Evolutionary conservation across 1,140 invertebrate genomes (phyloP), one percentile per base, ranked within the genome.

Genomic region (Glossosoma conforme): DNA sequence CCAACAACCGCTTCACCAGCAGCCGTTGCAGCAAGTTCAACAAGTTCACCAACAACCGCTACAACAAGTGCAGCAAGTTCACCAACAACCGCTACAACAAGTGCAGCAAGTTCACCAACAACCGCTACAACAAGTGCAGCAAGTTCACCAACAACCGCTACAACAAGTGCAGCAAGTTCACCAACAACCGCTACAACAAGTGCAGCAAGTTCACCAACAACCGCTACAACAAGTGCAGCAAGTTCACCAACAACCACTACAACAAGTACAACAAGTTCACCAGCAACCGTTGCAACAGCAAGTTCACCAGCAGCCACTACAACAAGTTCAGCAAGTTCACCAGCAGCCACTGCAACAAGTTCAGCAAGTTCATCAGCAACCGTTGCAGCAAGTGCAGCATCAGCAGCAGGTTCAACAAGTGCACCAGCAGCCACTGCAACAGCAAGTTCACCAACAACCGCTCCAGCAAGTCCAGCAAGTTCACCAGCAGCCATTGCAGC

Each of bases 391-490:
- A 17, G 13, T 13, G 24, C 20, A 11, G 42, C 21, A 19, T 3
- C 42, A 44, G 21, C 42, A 44, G 28, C 11, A 22, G 22, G 19
- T n/a, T 6, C 20, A 24, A 15, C 42, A 44, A 15, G 2, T 24
- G 9, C 21, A 19, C 13, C 42, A 53, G 30, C 43, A 46, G 18
- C 20, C 25, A 5, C 42, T 28, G 33, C 11, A 40, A 2, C 19
- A 41, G 20, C 17, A 44, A 9, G 4, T 42, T 9, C 19, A 40
- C 19, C 17, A 44, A 9, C 49, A 52, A 25, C 21, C 44, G 8
- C 32, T 43, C 3, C 49, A 52, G 30, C 49, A 40, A 5, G n/a
- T 65, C 69, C n/a, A 58, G 69, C 0, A 64, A 62, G 2, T 56
- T 61, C 4, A 56, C 59, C 3, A 59, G 53, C 21, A 56, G 56